Evolutionary conservation across 2,888 invertebrate genomes (phyloP), one percentile per base, ranked within the genome.

Genomic region (Cephus pulcher): DNA sequence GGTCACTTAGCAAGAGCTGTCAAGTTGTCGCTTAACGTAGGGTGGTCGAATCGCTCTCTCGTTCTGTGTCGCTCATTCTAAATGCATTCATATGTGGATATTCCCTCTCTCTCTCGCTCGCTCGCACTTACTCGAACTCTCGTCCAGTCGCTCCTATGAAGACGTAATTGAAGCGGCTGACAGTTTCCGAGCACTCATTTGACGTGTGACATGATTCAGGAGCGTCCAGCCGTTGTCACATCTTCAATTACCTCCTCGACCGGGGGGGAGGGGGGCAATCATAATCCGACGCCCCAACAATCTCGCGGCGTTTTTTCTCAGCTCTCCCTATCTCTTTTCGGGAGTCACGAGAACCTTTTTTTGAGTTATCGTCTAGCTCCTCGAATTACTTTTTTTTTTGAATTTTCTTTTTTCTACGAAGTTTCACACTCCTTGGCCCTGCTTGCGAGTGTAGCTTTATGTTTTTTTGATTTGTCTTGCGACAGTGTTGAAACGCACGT

Each of bases 151-250:
- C 69, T 74, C 74, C 30, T 89, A 90, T 88, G 88, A 90, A 90
- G 90, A 90, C 87, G 90, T 90, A 90, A 90, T 90, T 90, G 90
- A 87, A 82, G 82, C 85, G 82, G 85, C 82, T 90, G 90, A 90
- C 90, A 90, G 89, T 89, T 89, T 87, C 86, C 89, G 86, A 87
- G 85, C 88, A 83, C 86, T 90, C 88, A 90, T 90, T 90, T 90
- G 90, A 90, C 90, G 87, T 90, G 90, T 90, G 88, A 90, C 90
- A 90, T 90, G 90, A 90, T 90, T 90, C 90, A 89, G 90, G 86
- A 86, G 89, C 89, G 88, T 90, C 90, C 89, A 89, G 87, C 87
- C 91, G 89, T 90, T 90, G 90, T 89, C 90, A 89, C 89, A 88
- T 90, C 90, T 89, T 89, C 90, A 90, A 89, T 90, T 90, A 88